Evolutionary conservation across 2,797 vertebrate genomes (phyloP).

Genomic region (Australoheros facetus): DNA sequence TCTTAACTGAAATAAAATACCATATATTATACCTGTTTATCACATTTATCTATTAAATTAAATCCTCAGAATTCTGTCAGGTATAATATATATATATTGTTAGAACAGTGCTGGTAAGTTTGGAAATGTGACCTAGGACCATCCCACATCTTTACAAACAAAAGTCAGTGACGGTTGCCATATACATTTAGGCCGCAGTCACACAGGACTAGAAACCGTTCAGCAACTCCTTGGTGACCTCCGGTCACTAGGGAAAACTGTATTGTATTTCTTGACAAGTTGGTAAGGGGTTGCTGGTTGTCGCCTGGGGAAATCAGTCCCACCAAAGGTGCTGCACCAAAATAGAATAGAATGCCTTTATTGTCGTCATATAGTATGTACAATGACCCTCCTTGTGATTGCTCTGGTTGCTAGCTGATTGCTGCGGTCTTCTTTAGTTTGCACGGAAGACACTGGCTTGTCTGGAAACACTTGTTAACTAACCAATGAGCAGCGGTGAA

Average conservation of each 20-base stretch:
- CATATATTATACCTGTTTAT: slow-evolving; percentile 68
- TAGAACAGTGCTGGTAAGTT: background rate
- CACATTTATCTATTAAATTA: background rate
- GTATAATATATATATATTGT: background rate
- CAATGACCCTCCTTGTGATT: background rate
- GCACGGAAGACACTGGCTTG: background rate
- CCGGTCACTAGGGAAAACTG: background rate
- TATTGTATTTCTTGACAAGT: background rate
- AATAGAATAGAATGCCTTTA: too few relatives aligned
- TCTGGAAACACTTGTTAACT: background rate
- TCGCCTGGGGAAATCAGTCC: background rate
- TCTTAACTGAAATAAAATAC: slow-evolving; percentile 84
- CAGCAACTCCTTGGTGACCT: background rate
- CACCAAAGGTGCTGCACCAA: background rate
- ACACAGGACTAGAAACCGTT: background rate
- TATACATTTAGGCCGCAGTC: background rate
- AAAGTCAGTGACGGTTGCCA: background rate
- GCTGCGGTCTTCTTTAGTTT: background rate
- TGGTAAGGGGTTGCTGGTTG: background rate
- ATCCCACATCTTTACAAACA: background rate
- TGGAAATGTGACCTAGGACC: background rate
- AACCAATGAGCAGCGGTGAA: too few relatives aligned
- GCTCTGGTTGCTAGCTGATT: background rate
- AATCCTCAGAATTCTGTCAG: background rate
- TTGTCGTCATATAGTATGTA: too few relatives aligned